Evolutionary conservation across 92 coral and sea anemone species (phyloP).

Genomic region (Umimayanthus chanpuru): DNA sequence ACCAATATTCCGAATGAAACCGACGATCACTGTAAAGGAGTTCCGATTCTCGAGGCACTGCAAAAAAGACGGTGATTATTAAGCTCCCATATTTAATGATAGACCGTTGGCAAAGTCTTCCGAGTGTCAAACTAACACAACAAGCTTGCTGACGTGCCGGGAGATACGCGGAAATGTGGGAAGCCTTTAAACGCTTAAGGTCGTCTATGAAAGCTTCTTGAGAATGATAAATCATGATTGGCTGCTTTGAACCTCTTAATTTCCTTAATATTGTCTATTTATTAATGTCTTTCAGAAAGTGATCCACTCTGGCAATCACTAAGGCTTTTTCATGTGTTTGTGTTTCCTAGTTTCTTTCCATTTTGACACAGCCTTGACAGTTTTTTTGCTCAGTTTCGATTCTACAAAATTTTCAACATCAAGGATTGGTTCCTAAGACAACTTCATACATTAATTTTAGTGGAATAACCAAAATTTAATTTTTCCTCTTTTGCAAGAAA

Average conservation of each 20-base stretch:
- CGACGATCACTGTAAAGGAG: not conserved
- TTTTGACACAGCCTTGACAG: not conserved
- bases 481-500: not conserved
- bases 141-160: not conserved
- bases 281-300: not conserved
- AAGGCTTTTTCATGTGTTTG: not conserved
- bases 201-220: not conserved
- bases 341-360: not conserved
- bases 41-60: not conserved
- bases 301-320: not conserved
- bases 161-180: not conserved
- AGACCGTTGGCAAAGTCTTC: not conserved
- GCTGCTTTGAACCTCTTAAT: not conserved
- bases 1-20: no score
- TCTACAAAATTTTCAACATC: not conserved
- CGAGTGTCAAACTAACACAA: not conserved
- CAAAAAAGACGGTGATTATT: not conserved
- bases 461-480: not conserved
- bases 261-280: not conserved
- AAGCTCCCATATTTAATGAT: not conserved
- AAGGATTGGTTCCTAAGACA: no score
- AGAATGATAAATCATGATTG: not conserved
- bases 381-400: no score
- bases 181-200: not conserved
- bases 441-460: no score